Conservation (phyloP, 2,113 vertebrate genomes). For the Dicrurus megarhynchus region DNA sequence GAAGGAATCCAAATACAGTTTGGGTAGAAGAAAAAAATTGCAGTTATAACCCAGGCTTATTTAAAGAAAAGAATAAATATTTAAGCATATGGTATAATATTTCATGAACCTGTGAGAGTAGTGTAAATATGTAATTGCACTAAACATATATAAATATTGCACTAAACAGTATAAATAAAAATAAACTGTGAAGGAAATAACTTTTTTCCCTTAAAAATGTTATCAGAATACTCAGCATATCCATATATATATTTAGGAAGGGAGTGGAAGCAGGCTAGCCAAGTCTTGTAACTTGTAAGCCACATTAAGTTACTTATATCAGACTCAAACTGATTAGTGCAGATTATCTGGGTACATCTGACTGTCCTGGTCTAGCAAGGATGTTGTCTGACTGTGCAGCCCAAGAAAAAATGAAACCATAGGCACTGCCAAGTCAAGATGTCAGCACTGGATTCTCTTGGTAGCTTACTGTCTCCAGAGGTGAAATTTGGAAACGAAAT, state of each 20-base stretch:
- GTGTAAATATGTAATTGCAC: background rate
- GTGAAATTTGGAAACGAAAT: background rate
- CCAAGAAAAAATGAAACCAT: background rate
- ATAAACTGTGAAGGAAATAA: background rate
- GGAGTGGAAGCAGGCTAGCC: background rate
- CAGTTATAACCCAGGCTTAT: background rate
- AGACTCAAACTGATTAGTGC: background rate
- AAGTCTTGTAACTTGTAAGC: background rate
- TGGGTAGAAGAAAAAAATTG: background rate
- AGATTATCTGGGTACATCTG: background rate
- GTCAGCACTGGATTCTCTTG: background rate
- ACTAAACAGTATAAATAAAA: background rate
- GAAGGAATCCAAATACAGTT: background rate
- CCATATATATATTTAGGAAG: background rate
- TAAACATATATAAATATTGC: background rate
- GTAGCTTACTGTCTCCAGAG: background rate
- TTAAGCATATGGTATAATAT: background rate
- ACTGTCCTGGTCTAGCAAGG: background rate
- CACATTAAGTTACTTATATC: background rate
- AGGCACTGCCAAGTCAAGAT: background rate
- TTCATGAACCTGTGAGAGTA: background rate
- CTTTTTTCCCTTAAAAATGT: background rate
- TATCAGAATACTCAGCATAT: background rate
- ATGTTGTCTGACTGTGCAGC: background rate
- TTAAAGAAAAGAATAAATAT: background rate